phyloP scores from a whole-genome alignment of 1,140 invertebrate genomes.

The Drosophila pectinifera region DNA sequence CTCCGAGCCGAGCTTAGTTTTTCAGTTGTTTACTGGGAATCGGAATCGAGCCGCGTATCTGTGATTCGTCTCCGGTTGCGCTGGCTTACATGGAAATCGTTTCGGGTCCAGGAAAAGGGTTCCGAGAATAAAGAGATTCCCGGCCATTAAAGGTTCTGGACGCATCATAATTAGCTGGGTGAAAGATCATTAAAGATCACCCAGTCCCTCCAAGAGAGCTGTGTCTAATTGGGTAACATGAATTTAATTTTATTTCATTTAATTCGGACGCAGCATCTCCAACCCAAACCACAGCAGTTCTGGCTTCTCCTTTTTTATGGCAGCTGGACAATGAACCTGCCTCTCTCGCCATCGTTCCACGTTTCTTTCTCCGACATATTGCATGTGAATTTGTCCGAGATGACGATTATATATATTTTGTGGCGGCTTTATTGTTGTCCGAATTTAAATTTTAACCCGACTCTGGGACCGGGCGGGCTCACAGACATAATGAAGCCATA shows the following conservation, averaged over 20 bases:
- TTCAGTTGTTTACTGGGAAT: slow-evolving; percentile 55
- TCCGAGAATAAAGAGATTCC: slow-evolving; percentile 79
- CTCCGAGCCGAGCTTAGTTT: slow-evolving; percentile 35
- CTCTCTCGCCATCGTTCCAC: slow-evolving; percentile 44
- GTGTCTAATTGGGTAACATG: slow-evolving; percentile 83
- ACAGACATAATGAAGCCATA: slow-evolving; percentile 78
- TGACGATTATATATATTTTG: slow-evolving; percentile 64
- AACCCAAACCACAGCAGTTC: slow-evolving; percentile 36
- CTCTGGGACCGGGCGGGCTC: slow-evolving; percentile 29
- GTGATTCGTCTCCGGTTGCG: slow-evolving; percentile 42
- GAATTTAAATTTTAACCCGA: slow-evolving; percentile 57
- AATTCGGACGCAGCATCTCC: slow-evolving; percentile 71
- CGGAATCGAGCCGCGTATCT: slow-evolving; percentile 38
- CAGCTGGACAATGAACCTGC: slow-evolving; percentile 78
- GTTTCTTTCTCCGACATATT: slow-evolving; percentile 42
- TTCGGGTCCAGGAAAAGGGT: slow-evolving; percentile 53
- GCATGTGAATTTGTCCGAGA: slow-evolving; percentile 75
- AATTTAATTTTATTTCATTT: slow-evolving; percentile 80
- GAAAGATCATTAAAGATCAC: slow-evolving; percentile 71
- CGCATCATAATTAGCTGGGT: slow-evolving; percentile 77
- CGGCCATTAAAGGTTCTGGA: slow-evolving; percentile 70
- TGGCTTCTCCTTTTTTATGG: slow-evolving; percentile 49
- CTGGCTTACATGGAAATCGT: slow-evolving; percentile 59
- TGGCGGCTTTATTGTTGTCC: slow-evolving; percentile 66
- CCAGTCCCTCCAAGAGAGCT: slow-evolving; percentile 23